Conservation (phyloP, 2,888 invertebrate species). For the Mechanitis mazaeus region DNA sequence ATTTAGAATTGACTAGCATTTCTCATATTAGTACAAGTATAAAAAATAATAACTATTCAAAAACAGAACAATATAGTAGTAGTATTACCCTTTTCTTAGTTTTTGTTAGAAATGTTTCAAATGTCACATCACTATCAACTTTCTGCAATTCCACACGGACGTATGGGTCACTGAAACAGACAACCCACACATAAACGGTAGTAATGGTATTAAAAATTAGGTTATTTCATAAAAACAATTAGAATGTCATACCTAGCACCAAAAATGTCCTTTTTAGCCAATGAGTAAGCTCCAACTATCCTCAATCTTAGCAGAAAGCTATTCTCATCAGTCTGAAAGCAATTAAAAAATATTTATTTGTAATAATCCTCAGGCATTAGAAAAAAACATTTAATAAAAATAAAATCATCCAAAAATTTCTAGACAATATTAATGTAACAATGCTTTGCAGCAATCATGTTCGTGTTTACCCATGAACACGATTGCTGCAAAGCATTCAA, state of each 20-base stretch:
- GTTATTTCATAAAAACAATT: not conserved
- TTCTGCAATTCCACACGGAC: constrained; percentile 94
- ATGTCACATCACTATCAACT: constrained; percentile 88
- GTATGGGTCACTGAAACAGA: constrained; percentile 91
- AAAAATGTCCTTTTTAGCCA: constrained; percentile 99
- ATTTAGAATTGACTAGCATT: too few relatives aligned
- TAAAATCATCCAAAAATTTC: too few relatives aligned
- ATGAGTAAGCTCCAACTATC: constrained; percentile 90
- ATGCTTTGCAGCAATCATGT: too few relatives aligned
- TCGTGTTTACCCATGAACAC: too few relatives aligned
- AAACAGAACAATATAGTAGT: constrained; percentile 7
- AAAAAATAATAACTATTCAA: too few relatives aligned
- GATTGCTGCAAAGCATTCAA: too few relatives aligned
- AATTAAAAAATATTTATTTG: constrained; percentile 8
- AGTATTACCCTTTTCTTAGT: constrained; percentile 93
- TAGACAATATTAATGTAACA: too few relatives aligned
- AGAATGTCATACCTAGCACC: constrained; percentile 88
- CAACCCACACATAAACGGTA: constrained; percentile 4
- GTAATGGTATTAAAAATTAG: too few relatives aligned
- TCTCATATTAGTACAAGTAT: too few relatives aligned
- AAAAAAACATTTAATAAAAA: too few relatives aligned
- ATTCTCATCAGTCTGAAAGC: constrained; percentile 84
- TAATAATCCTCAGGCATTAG: too few relatives aligned
- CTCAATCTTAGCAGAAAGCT: constrained; percentile 89
- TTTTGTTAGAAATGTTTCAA: constrained; percentile 95